Evolutionary conservation across 2,113 vertebrate species (phyloP).

Genomic region (Cynoglossus semilaevis): DNA sequence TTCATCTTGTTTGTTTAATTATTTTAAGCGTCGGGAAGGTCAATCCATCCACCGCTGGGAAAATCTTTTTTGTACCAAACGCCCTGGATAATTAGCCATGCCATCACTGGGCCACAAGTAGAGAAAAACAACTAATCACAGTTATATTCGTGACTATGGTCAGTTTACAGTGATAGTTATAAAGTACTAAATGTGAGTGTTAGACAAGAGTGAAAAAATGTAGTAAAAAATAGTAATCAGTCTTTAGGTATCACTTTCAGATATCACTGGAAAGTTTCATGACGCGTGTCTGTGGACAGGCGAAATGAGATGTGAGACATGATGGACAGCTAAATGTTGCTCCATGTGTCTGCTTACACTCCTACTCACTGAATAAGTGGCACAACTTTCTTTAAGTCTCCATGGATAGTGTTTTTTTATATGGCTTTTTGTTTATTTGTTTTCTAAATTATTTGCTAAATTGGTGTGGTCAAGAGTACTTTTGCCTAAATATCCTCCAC

Average conservation of each 20-base stretch:
- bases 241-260: conserved; percentile 4
- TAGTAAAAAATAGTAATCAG: too few species aligned
- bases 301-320: conserved; percentile 49
- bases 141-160: too few species aligned
- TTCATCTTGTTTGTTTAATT: too few species aligned
- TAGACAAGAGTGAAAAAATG: too few species aligned
- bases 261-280: conserved; percentile 29
- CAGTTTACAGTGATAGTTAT: too few species aligned
- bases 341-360: conserved; percentile 32
- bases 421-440: conserved; percentile 43
- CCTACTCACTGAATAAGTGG: neutral
- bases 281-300: neutral
- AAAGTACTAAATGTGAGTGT: too few species aligned
- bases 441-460: conserved; percentile 41
- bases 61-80: too few species aligned
- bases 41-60: too few species aligned
- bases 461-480: conserved; percentile 14
- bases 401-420: neutral
- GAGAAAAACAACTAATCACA: too few species aligned
- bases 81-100: too few species aligned
- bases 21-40: too few species aligned
- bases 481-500: conserved; percentile 36
- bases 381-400: neutral
- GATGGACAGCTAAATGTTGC: conserved; percentile 28
- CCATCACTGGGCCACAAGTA: too few species aligned